Evolutionary conservation across 1,140 invertebrate species (phyloP).

Genomic region (Epicauta chinensis): DNA sequence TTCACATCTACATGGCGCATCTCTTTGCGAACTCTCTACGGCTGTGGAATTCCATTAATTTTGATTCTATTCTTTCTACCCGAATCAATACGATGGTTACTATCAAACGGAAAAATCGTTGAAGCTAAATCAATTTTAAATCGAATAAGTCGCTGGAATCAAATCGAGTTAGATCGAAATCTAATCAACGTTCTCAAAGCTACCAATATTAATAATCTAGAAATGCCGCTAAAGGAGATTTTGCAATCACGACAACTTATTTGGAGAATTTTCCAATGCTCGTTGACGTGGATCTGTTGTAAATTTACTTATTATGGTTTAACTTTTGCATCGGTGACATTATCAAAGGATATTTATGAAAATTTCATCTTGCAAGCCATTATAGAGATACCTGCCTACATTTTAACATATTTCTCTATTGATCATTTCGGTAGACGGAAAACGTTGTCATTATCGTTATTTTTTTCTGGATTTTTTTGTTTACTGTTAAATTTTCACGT

Average conservation of each 20-base stretch:
- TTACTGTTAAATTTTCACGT: slow-evolving; percentile 45
- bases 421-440: too few relatives aligned
- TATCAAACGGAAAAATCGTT: slow-evolving; percentile 59
- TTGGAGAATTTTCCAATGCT: too few relatives aligned
- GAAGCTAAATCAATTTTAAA: slow-evolving; percentile 46
- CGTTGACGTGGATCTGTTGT: too few relatives aligned
- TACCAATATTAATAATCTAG: background rate
- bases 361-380: too few relatives aligned
- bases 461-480: slow-evolving; percentile 53
- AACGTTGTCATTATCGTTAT: too few relatives aligned
- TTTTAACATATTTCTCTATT: too few relatives aligned
- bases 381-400: too few relatives aligned
- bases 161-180: background rate
- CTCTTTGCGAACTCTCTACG: slow-evolving; percentile 59
- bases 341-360: too few relatives aligned
- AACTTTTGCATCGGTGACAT: too few relatives aligned
- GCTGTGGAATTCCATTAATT: slow-evolving; percentile 57
- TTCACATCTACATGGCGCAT: slow-evolving; percentile 61
- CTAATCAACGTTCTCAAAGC: background rate
- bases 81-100: slow-evolving; percentile 67
- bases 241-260: slow-evolving; percentile 32
- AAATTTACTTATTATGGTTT: too few relatives aligned
- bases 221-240: slow-evolving; percentile 1
- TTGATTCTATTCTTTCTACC: slow-evolving; percentile 54
- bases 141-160: background rate